Evolutionary conservation across 2,888 invertebrate species (phyloP), one percentile per base, ranked within the genome.

Genomic region (Drepana falcataria): DNA sequence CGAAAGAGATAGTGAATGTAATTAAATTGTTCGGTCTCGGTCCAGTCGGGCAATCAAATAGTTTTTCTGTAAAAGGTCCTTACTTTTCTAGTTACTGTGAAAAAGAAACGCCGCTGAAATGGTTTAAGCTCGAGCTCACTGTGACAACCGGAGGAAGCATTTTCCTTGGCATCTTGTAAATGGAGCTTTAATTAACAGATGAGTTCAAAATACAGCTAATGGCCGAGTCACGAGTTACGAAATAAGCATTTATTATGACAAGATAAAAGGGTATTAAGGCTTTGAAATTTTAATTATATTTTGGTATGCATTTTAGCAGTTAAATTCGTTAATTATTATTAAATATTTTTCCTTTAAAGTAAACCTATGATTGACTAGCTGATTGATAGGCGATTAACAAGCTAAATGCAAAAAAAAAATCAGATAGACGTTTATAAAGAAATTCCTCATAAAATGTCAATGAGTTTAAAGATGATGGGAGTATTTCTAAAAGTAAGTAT

Each of bases 1-100:
- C 60, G 71, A 83, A 75, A 75, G 77, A 78, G 81, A 83, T 59
- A 64, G 75, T 71, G 69, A 77, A 76, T 81, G 78, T 84, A 85
- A 86, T 86, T 85, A 85, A 85, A 85, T 87, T 83, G 83, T 85
- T 81, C 81, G 73, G 70, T 77, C 68, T 77, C 64, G 66, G 69
- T 69, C 64, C 75, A 71, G 68, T 72, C 66, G 71, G 65, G 71
- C 72, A 79, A 80, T 83, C 76, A 75, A 80, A 81, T 77, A 79
- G 79, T 75, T 83, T 78, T 81, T 75, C 75, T 73, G 69, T 67
- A 65, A 65, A 76, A 77, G 68, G 71, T 75, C 63, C 63, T 71
- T 66, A 70, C 64, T 74, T 77, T 77, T 78, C 65, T 71, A 71
- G 68, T 73, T 77, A 65, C 60, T 60, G 69, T 69, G 58, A 64